A percentile compares a stretch with the other conserved stretches of the same genome.
Conservation (phyloP, 1,140 invertebrate genomes). For the Leptoteleia sp. region DNA sequence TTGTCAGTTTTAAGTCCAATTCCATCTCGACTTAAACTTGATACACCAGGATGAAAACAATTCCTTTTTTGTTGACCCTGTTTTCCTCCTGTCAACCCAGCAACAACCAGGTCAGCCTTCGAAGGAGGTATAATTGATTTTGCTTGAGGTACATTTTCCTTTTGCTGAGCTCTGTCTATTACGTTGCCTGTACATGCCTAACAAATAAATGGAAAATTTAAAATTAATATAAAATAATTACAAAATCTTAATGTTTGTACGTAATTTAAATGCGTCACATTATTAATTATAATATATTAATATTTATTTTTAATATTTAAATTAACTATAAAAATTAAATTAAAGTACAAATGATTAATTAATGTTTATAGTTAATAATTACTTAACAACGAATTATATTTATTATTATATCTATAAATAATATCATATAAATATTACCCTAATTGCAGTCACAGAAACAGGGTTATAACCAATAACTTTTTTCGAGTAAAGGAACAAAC, state of each 20-base stretch:
- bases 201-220: too few species aligned
- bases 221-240: constrained; percentile 31
- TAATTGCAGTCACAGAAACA: constrained; percentile 52
- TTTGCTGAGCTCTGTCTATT: constrained; percentile 76
- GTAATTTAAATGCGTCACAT: too few species aligned
- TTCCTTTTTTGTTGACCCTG: constrained; percentile 85
- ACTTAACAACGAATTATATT: constrained; percentile 20
- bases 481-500: constrained; percentile 14
- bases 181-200: constrained; percentile 77
- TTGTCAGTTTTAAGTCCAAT: constrained; percentile 83
- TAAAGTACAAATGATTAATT: background rate
- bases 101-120: constrained; percentile 71
- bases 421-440: constrained; percentile 69
- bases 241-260: background rate
- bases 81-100: constrained; percentile 75
- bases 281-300: too few species aligned
- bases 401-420: constrained; percentile 39
- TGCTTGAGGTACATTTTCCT: constrained; percentile 75
- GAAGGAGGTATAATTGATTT: constrained; percentile 74
- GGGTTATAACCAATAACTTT: constrained; percentile 26
- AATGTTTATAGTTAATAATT: background rate
- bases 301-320: too few species aligned
- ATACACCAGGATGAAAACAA: constrained; percentile 95
- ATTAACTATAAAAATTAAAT: too few species aligned
- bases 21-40: constrained; percentile 85